phyloP scores from a whole-genome alignment of 2,797 vertebrate species.

The Micrastur ruficollis region DNA sequence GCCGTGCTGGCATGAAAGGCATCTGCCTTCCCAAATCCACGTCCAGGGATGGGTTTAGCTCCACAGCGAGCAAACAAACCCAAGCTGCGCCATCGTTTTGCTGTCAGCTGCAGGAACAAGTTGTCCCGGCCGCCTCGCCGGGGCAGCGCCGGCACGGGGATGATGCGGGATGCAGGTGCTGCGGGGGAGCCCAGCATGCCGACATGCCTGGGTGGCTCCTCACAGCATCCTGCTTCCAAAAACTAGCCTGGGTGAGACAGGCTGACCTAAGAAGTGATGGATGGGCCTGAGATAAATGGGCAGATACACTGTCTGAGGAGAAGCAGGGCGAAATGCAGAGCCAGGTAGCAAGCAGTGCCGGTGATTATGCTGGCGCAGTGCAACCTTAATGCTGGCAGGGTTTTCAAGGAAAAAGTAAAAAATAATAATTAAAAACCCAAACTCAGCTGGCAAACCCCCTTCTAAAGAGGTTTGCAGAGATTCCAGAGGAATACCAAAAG shows the following conservation, averaged over 20 bases:
- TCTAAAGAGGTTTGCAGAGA: background rate
- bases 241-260: background rate
- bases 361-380: background rate
- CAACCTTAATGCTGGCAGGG: background rate
- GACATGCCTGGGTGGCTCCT: background rate
- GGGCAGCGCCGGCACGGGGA: background rate
- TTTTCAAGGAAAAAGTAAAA: background rate
- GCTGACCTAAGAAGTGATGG: background rate
- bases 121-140: background rate
- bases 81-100: background rate
- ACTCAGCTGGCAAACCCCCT: background rate
- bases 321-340: background rate
- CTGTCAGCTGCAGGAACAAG: background rate
- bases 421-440: rapidly evolving
- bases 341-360: background rate
- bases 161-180: background rate
- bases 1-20: background rate
- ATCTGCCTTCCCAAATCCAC: background rate
- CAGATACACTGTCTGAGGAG: background rate
- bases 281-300: background rate
- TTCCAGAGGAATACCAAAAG: background rate
- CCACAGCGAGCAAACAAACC: background rate
- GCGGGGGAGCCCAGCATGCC: background rate
- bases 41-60: background rate
- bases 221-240: background rate